Conservation (phyloP, 2,888 invertebrate genomes). For the Thelaira solivaga region DNA sequence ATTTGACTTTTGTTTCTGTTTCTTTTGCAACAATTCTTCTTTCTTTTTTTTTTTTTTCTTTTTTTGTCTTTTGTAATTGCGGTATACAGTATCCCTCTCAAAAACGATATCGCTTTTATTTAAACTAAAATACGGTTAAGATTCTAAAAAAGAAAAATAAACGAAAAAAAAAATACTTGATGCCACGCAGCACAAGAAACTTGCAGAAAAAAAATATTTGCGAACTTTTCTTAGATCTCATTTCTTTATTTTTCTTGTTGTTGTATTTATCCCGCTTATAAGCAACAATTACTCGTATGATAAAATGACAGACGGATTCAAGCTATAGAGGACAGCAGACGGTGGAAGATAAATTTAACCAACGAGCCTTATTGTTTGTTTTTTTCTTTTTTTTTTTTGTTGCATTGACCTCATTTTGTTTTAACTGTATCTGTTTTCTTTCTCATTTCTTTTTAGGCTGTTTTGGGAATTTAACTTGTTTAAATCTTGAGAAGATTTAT, state of each 20-base stretch:
- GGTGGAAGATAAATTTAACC: constrained; percentile 31
- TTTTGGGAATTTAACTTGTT: not conserved
- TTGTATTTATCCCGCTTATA: constrained; percentile 48
- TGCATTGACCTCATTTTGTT: constrained; percentile 58
- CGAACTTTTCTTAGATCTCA: constrained; percentile 51
- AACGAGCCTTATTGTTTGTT: constrained; percentile 52
- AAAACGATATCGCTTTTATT: constrained; percentile 31
- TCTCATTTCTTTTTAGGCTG: not conserved
- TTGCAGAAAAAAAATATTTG: constrained; percentile 21
- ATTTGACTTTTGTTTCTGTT: no score
- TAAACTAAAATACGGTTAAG: not conserved
- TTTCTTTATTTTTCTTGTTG: no score
- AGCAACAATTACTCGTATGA: constrained; percentile 39
- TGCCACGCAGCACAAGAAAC: constrained; percentile 12
- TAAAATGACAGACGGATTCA: constrained; percentile 27
- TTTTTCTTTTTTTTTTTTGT: constrained; percentile 19
- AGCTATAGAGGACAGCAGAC: not conserved
- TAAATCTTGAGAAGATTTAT: constrained; percentile 51
- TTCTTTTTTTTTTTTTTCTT: not conserved
- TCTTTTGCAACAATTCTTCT: constrained; percentile 11
- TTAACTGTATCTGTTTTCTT: constrained; percentile 8
- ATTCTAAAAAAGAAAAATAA: constrained; percentile 17
- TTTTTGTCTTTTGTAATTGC: not conserved
- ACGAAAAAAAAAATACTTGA: not conserved
- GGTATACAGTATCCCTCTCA: not conserved